A percentile compares a stretch with the other conserved stretches of the same genome.
phyloP scores from a whole-genome alignment of 2,797 vertebrate genomes.

The Simalia tracyae region DNA sequence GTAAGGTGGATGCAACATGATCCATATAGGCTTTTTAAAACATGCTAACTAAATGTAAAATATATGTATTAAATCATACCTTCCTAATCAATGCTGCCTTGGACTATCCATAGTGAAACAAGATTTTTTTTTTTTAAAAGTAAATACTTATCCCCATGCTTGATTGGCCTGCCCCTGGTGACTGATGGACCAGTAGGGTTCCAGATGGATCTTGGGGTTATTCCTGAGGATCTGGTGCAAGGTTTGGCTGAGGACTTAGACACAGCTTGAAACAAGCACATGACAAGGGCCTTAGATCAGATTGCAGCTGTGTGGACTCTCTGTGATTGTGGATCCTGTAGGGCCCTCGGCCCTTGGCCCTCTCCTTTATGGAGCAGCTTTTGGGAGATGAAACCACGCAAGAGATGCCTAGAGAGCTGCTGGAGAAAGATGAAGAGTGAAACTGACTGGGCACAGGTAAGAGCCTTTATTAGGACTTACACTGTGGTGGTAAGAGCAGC shows the following conservation, averaged over 20 bases:
- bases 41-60: not conserved
- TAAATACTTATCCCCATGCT: not conserved
- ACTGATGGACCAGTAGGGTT: not conserved
- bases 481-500: not conserved
- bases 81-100: not conserved
- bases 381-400: not conserved
- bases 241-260: not conserved
- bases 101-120: not conserved
- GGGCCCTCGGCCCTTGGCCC: too few species aligned
- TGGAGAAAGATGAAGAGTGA: not conserved
- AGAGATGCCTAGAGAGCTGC: not conserved
- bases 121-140: not conserved
- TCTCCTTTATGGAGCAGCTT: not conserved
- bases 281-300: not conserved
- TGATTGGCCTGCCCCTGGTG: not conserved
- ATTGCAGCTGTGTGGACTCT: not conserved
- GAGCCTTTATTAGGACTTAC: not conserved
- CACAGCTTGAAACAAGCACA: not conserved
- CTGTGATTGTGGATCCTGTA: not conserved
- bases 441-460: not conserved
- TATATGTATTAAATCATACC: not conserved
- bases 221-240: not conserved
- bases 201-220: not conserved
- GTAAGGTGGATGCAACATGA: not conserved
- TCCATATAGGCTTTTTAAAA: not conserved